Evolutionary conservation across 2,113 vertebrate species (phyloP), one percentile per base, ranked within the genome.

Genomic region (Danionella cerebrum): DNA sequence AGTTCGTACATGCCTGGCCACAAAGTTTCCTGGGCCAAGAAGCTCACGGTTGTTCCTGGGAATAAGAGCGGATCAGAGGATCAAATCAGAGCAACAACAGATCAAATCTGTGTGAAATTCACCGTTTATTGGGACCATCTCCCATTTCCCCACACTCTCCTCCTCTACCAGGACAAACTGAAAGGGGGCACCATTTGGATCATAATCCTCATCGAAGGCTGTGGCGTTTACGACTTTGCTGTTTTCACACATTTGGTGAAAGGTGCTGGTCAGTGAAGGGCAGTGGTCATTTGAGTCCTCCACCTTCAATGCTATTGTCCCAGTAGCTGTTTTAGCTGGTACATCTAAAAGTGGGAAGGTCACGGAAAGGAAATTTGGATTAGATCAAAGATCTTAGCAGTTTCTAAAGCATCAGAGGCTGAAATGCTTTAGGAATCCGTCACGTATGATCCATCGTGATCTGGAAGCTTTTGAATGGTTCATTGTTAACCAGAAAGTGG

Each of bases 241-340:
- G 21, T 83, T 50, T 4, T 83, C 73, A 62, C 95, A 98, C 13
- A 90, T 69, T 65, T 36, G 80, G 52, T 72, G 77, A 14, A 77
- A 18, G 18, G 81, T 85, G 47, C 83, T 80, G 22, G 64, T 83
- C 74, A 96, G 76, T 19, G 31, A 63, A 5, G 95, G 95, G 48
- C 95, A 98, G 57, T 92, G 85, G 67, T 91, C 85, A 4, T 86
- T 90, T 47, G 64, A 7, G 41, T 92, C 91, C n/a, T 76, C 29
- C 1, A 94, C 75, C 68, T 87, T 82, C 12, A 96, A 80, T 27
- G 87, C 86, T 72, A 95, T 80, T 1, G 93, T 97, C 60, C 91
- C 93, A 0, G 92, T 96, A 10, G 88, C 87, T 2, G 92, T 93
- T 60, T 87, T 90, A 14, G 74, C 64, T 76, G 91, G 90, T 71